These are phyloP conservation scores for Sabatieria punctata DNA, from an alignment of 2,888 invertebrate genomes.

Conservation along the genomic window DNA sequence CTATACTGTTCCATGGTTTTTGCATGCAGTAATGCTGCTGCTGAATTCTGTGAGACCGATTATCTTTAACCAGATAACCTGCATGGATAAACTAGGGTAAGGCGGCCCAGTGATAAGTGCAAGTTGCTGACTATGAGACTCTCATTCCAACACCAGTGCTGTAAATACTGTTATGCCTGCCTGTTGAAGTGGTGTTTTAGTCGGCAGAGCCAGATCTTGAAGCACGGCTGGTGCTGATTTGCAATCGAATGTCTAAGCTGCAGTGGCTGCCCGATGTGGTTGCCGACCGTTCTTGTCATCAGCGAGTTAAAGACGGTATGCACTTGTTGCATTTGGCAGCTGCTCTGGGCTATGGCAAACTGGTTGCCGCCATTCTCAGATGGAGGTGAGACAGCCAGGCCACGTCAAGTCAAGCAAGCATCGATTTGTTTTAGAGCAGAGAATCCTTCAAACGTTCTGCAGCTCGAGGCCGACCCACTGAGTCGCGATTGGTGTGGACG, in stretches of 20 bases:
- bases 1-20: too few species aligned
- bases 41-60: too few species aligned
- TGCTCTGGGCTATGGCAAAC: slow-evolving; percentile 60
- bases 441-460: background rate
- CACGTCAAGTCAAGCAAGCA: too few species aligned
- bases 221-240: slow-evolving; percentile 65
- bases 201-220: slow-evolving; percentile 37
- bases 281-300: background rate
- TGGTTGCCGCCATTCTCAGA: slow-evolving; percentile 62
- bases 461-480: slow-evolving; percentile 48
- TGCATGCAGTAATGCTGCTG: too few species aligned
- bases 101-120: too few species aligned
- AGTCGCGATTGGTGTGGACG: slow-evolving; percentile 72
- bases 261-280: slow-evolving; percentile 41
- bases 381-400: slow-evolving; percentile 76
- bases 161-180: background rate
- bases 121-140: too few species aligned
- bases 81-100: too few species aligned
- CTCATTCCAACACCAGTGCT: too few species aligned
- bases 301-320: background rate
- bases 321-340: slow-evolving; percentile 66
- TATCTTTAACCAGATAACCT: too few species aligned
- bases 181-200: background rate
- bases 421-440: background rate
- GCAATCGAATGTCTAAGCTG: slow-evolving; percentile 52